Percentiles rank a stretch among this genome's conserved stretches.
phyloP scores from a whole-genome alignment of 1,140 invertebrate species.

The Gerris buenoi region DNA sequence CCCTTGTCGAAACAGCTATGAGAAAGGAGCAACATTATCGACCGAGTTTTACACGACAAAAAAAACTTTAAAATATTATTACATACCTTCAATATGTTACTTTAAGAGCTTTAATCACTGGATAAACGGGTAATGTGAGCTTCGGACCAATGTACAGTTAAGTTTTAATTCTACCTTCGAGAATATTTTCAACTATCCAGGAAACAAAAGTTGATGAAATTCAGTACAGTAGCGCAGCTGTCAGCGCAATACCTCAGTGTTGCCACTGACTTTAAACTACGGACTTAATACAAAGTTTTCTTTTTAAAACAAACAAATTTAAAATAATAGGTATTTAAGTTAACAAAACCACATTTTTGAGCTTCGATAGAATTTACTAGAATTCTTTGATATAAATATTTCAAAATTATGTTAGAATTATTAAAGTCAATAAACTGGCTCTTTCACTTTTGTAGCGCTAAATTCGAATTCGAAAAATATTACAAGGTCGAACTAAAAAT shows the following conservation, averaged over 20 bases:
- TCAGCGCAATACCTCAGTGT: neutral
- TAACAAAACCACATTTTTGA: neutral
- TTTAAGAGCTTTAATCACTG: neutral
- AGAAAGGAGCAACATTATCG: neutral
- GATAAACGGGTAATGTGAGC: neutral
- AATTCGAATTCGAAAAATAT: neutral
- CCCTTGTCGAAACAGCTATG: conserved; percentile 3
- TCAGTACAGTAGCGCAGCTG: neutral
- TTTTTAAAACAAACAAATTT: neutral
- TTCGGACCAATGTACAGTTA: neutral
- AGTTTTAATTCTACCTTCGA: neutral
- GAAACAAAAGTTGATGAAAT: neutral
- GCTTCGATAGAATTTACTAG: neutral
- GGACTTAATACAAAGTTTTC: neutral
- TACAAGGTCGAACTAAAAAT: no score
- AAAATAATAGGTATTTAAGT: neutral
- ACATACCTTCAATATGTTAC: neutral
- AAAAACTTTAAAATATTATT: neutral
- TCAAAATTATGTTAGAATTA: neutral
- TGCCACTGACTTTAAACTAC: neutral
- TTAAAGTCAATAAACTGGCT: neutral
- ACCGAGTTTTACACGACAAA: neutral
- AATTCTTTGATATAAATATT: neutral
- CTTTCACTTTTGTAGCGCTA: neutral
- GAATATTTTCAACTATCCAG: neutral